Evolutionary conservation across 2,797 vertebrate genomes (phyloP).

Genomic region (Valencia hispanica): DNA sequence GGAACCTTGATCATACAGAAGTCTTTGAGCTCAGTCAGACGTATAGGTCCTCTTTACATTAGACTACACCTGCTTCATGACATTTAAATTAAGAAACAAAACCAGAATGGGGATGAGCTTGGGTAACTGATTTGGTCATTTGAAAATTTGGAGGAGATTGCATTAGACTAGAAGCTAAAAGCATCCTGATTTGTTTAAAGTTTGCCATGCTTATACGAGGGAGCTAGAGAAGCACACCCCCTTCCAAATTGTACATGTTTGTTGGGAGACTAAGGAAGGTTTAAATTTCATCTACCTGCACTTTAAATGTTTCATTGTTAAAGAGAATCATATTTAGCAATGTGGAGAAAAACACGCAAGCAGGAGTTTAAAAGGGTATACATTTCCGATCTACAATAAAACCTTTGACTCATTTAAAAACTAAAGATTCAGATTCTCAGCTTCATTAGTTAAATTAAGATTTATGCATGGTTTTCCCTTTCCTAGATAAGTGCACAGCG

Average conservation of each 20-base stretch:
- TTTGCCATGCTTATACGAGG: neutral
- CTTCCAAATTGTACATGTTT: neutral
- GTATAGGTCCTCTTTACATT: neutral
- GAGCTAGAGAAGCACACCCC: neutral
- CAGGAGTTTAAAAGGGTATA: neutral
- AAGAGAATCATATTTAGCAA: neutral
- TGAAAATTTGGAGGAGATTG: neutral
- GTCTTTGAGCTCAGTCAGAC: neutral
- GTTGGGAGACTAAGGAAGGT: neutral
- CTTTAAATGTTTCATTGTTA: neutral
- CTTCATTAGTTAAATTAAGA: too few species aligned
- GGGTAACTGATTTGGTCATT: neutral
- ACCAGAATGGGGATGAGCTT: neutral
- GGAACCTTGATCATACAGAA: neutral
- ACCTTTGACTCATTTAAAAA: neutral
- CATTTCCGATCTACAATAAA: neutral
- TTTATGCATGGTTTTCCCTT: neutral
- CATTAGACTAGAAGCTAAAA: neutral
- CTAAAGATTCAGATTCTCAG: too few species aligned
- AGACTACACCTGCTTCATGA: neutral
- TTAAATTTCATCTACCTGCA: neutral
- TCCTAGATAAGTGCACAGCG: neutral
- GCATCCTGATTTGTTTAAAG: neutral
- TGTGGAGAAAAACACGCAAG: neutral
- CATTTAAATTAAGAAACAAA: neutral